phyloP scores from a whole-genome alignment of 35 echinoderm and acorn worm species.

The Strongylocentrotus purpuratus region DNA sequence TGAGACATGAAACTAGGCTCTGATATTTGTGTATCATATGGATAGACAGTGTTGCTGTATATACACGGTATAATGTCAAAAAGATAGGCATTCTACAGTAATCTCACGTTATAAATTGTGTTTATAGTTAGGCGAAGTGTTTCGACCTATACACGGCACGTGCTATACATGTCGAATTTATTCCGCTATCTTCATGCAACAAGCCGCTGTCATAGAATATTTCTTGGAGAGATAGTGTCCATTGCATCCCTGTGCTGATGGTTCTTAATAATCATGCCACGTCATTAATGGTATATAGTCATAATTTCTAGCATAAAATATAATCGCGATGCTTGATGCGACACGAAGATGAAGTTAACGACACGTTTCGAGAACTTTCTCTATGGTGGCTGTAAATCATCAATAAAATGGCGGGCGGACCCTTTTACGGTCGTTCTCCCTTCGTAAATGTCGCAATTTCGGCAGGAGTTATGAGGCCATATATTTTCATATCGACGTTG shows the following conservation, averaged over 20 bases:
- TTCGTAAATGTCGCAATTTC: conserved; percentile 39
- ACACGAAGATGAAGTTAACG: conserved; percentile 10
- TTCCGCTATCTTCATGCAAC: not conserved
- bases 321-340: not conserved
- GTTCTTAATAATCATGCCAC: not conserved
- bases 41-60: too few species aligned
- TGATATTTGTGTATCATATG: too few species aligned
- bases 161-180: too few species aligned
- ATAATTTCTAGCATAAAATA: not conserved
- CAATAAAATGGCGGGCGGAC: not conserved
- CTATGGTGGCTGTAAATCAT: conserved; percentile 33
- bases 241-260: not conserved
- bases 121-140: not conserved
- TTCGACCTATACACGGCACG: too few species aligned
- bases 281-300: not conserved
- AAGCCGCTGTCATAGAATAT: not conserved
- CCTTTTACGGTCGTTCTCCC: conserved; percentile 4
- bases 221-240: not conserved
- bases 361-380: not conserved
- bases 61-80: too few species aligned
- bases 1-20: too few species aligned
- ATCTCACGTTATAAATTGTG: too few species aligned
- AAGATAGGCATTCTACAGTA: too few species aligned
- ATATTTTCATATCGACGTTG: conserved; percentile 39
- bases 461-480: conserved; percentile 29